Percentiles rank a stretch among this genome's conserved stretches.
These are phyloP conservation scores for Tinea pellionella DNA, from an alignment of 2,888 invertebrate genomes.

Conservation along the genomic window DNA sequence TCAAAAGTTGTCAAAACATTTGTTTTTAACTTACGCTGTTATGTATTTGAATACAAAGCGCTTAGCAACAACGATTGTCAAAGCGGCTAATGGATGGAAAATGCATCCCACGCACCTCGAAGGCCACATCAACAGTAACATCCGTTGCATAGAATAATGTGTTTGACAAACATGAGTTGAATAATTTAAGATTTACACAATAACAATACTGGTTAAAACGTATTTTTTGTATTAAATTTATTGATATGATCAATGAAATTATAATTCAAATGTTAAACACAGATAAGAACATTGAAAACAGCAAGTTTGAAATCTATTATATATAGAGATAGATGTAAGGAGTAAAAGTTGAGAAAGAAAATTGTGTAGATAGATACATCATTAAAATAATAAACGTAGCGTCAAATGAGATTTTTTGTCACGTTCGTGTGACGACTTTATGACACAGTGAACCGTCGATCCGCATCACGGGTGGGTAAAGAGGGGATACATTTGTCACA, in stretches of 20 bases:
- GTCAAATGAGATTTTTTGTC: slow-evolving; percentile 42
- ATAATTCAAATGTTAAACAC: too few relatives aligned
- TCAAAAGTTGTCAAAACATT: background rate
- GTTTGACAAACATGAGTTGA: slow-evolving; percentile 2
- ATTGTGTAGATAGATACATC: background rate
- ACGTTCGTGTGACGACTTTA: slow-evolving; percentile 18
- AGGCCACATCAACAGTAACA: slow-evolving; percentile 21
- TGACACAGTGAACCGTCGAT: slow-evolving; percentile 3
- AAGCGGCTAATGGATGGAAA: background rate
- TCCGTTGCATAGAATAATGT: slow-evolving; percentile 9
- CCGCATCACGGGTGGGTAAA: background rate
- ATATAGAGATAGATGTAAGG: too few relatives aligned
- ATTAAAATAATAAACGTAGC: slow-evolving; percentile 19
- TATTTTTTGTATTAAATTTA: background rate
- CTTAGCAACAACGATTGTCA: background rate
- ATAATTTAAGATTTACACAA: background rate
- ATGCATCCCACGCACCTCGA: slow-evolving; percentile 47
- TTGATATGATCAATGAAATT: too few relatives aligned
- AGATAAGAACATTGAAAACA: too few relatives aligned
- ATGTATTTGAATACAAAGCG: background rate
- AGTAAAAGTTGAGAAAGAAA: too few relatives aligned
- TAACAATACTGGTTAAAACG: background rate
- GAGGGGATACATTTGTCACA: slow-evolving; percentile 6
- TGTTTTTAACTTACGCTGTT: background rate
- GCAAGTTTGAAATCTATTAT: too few relatives aligned